Conservation (phyloP, 2,113 vertebrate genomes). For the Protobothrops mucrosquamatus region DNA sequence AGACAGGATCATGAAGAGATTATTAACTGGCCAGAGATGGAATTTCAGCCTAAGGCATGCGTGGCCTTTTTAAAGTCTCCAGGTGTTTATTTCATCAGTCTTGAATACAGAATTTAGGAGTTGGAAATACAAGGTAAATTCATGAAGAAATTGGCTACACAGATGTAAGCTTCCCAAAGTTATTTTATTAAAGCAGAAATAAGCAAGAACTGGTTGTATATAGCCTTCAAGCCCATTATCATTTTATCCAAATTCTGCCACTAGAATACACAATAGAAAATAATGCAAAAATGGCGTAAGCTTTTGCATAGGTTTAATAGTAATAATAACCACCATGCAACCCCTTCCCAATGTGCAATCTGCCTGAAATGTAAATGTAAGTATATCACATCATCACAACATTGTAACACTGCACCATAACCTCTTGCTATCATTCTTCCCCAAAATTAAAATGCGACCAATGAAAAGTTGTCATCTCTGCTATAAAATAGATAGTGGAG, state of each 20-base stretch:
- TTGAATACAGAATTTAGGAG: not conserved
- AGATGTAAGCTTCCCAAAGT: not conserved
- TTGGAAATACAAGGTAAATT: not conserved
- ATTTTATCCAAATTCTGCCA: not conserved
- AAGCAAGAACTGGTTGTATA: not conserved
- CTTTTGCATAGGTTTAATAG: not conserved
- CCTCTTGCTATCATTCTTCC: not conserved
- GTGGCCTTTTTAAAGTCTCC: not conserved
- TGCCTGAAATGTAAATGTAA: not conserved
- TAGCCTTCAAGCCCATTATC: not conserved
- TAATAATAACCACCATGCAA: not conserved
- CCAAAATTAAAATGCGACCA: not conserved
- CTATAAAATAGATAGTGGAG: not conserved
- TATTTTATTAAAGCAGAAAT: not conserved
- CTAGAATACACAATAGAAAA: not conserved
- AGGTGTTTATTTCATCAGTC: conserved; percentile 23
- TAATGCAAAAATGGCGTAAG: not conserved
- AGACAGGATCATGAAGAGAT: conserved; percentile 33
- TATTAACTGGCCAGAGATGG: conserved; percentile 36
- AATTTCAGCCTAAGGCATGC: conserved; percentile 27
- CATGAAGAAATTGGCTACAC: not conserved
- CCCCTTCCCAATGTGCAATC: not conserved
- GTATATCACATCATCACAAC: not conserved
- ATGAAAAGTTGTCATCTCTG: not conserved
- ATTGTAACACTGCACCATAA: not conserved